Evolutionary conservation across 2,888 invertebrate species (phyloP).

Genomic region (Ceraclea dissimilis): DNA sequence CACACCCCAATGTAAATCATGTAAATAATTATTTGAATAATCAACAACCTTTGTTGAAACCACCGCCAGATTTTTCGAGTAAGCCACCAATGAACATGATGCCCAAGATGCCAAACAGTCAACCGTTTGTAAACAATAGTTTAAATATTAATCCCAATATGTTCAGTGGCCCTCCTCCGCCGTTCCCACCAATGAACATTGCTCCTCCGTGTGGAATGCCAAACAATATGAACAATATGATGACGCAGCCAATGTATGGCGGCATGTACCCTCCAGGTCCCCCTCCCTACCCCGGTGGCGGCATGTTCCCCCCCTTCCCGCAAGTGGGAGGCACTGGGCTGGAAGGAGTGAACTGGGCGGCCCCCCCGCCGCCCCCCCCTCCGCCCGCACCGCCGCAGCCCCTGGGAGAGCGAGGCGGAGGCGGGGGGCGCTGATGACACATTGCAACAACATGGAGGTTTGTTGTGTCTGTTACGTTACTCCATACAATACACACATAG

Average conservation of each 20-base stretch:
- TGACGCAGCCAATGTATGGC: too few relatives aligned
- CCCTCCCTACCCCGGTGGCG: background rate
- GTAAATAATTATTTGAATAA: too few relatives aligned
- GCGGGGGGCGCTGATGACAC: constrained; percentile 19
- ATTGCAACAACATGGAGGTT: constrained; percentile 16
- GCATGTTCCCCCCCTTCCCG: constrained; percentile 27
- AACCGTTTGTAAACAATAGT: too few relatives aligned
- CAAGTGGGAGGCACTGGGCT: constrained; percentile 34
- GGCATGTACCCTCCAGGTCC: background rate
- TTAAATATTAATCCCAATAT: background rate
- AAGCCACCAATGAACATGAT: too few relatives aligned
- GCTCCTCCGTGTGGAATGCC: too few relatives aligned
- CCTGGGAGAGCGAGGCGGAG: background rate
- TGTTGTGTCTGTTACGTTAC: constrained; percentile 17
- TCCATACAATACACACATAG: background rate
- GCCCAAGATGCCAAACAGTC: background rate
- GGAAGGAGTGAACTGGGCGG: constrained; percentile 32
- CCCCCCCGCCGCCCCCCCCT: constrained; percentile 27
- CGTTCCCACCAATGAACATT: too few relatives aligned
- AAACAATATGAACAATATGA: too few relatives aligned
- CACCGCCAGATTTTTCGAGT: too few relatives aligned
- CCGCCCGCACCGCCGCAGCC: constrained; percentile 34
- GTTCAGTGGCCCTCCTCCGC: background rate
- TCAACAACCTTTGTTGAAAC: too few relatives aligned
- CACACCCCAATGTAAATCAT: too few relatives aligned